Percentiles rank a stretch among this genome's conserved stretches.
Evolutionary conservation across 1,140 invertebrate species (phyloP).

Genomic region (Chironomus striatipennis): DNA sequence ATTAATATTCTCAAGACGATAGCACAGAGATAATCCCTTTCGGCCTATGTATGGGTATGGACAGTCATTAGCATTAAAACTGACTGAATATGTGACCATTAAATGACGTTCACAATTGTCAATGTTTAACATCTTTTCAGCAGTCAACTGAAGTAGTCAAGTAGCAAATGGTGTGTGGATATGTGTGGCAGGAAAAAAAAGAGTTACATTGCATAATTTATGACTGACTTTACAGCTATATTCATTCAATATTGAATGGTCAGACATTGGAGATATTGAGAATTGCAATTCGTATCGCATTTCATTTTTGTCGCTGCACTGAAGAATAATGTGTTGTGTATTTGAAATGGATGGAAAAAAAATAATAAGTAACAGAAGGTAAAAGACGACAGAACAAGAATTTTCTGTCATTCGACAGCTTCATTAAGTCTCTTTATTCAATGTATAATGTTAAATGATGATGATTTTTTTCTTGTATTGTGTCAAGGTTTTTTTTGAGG

Average conservation of each 20-base stretch:
- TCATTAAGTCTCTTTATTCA: conserved; percentile 19
- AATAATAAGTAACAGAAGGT: background rate
- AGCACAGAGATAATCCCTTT: background rate
- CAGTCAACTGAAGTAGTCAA: background rate
- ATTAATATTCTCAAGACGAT: background rate
- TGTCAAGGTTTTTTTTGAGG: background rate
- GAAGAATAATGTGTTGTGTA: no score
- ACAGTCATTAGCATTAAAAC: background rate
- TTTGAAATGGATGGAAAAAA: no score
- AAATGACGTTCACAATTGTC: background rate
- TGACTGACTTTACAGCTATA: background rate
- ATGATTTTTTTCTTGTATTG: background rate
- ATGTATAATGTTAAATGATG: background rate
- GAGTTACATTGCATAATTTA: conserved; percentile 18
- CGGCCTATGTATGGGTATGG: background rate
- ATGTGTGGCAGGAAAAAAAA: no score
- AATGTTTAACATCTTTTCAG: background rate
- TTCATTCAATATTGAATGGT: background rate
- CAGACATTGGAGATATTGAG: background rate
- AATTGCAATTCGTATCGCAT: conserved; percentile 6
- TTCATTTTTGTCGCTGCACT: background rate
- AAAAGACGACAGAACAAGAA: conserved; percentile 18
- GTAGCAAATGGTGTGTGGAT: no score
- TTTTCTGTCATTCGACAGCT: background rate
- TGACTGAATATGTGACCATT: background rate